phyloP scores from a whole-genome alignment of 2,888 invertebrate genomes.

The Tinea trinotella region DNA sequence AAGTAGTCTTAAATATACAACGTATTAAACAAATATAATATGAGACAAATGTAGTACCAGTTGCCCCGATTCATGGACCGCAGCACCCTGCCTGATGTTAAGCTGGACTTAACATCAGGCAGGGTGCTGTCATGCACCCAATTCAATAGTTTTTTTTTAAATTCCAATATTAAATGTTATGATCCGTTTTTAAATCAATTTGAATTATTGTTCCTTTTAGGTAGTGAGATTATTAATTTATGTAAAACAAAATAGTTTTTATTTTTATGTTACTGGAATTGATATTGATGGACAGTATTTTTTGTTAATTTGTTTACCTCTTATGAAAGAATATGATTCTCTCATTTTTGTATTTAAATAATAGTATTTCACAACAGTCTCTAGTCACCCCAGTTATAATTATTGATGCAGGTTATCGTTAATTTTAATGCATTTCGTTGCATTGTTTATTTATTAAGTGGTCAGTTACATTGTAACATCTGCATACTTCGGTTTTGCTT shows the following conservation, averaged over 20 bases:
- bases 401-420: constrained; percentile 1
- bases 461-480: background rate
- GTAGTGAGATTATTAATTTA: constrained; percentile 5
- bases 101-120: too few species aligned
- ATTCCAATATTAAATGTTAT: too few species aligned
- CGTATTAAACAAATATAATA: too few species aligned
- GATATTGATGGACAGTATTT: background rate
- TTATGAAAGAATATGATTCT: constrained; percentile 17
- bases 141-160: too few species aligned
- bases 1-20: too few species aligned
- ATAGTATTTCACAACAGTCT: constrained; percentile 11
- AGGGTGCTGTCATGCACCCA: too few species aligned
- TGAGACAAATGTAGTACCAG: too few species aligned
- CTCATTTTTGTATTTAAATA: background rate
- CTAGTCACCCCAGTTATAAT: constrained; percentile 11
- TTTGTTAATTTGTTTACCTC: background rate
- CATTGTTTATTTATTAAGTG: constrained; percentile 5
- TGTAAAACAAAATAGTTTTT: background rate
- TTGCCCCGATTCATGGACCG: too few species aligned
- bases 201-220: constrained; percentile 12
- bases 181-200: too few species aligned
- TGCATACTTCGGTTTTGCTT: background rate
- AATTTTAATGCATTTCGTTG: constrained; percentile 3
- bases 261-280: background rate
- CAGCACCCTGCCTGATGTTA: too few species aligned